Evolutionary conservation across 2,113 vertebrate genomes (phyloP).

Genomic region (Chionodraco myersi): DNA sequence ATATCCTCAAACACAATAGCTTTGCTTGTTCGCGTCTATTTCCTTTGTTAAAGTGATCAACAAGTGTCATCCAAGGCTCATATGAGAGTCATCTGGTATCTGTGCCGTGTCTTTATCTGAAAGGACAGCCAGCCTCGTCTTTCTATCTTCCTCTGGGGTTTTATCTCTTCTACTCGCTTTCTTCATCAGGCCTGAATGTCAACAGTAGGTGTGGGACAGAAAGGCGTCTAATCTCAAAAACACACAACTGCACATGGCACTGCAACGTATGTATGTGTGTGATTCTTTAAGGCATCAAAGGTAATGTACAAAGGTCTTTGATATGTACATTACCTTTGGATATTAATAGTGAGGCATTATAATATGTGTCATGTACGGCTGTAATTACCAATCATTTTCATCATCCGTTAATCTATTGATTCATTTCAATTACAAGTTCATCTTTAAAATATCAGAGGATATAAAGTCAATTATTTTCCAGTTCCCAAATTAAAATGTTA

Average conservation of each 20-base stretch:
- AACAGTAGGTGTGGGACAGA: conserved; percentile 26
- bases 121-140: neutral
- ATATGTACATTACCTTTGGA: neutral
- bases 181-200: conserved; percentile 44
- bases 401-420: neutral
- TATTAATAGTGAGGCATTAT: neutral
- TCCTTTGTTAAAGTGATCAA: neutral
- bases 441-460: neutral
- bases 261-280: neutral
- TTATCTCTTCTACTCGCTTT: conserved; percentile 25
- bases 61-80: neutral
- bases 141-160: conserved; percentile 5
- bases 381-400: neutral
- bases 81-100: conserved; percentile 9
- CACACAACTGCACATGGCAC: conserved; percentile 17
- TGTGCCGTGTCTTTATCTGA: conserved; percentile 20
- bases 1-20: neutral
- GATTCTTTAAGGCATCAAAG: neutral
- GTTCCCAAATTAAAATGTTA: neutral
- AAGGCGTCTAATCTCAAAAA: conserved; percentile 25
- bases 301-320: no score
- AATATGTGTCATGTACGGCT: neutral
- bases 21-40: neutral
- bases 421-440: neutral
- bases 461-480: no score